These are phyloP conservation scores for Druceiella hillmani DNA, from an alignment of 2,888 invertebrate species.

Conservation along the genomic window DNA sequence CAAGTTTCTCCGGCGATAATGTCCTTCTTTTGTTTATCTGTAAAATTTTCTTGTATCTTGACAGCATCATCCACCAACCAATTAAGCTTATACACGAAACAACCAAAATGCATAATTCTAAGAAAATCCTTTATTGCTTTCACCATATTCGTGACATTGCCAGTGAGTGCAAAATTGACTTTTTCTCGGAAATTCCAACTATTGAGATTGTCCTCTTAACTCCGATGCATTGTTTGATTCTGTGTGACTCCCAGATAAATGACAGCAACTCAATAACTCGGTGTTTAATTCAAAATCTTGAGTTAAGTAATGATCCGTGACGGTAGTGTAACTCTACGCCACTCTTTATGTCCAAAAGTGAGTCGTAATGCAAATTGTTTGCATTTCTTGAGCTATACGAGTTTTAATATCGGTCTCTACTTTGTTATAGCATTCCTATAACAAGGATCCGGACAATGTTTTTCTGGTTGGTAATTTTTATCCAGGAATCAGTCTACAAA, in stretches of 20 bases:
- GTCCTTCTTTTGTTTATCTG: neutral
- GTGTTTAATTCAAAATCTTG: neutral
- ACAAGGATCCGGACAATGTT: neutral
- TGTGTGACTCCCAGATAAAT: neutral
- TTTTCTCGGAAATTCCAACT: neutral
- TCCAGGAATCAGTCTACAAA: neutral
- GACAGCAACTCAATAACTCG: neutral
- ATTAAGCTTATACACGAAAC: neutral
- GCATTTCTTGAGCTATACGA: neutral
- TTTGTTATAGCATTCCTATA: neutral
- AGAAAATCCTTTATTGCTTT: neutral
- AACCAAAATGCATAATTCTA: neutral
- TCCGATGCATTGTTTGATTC: neutral
- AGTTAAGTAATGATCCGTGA: neutral
- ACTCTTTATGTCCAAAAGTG: neutral
- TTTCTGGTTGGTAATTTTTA: neutral
- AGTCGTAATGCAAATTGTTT: neutral
- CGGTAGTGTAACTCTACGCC: neutral
- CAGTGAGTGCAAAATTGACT: neutral
- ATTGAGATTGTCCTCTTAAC: neutral
- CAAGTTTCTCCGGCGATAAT: neutral
- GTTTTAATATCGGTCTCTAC: neutral
- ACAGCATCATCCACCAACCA: neutral
- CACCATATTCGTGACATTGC: neutral
- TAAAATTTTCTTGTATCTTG: neutral